Evolutionary conservation across 2,888 invertebrate species (phyloP).

Genomic region (Ametastegia equiseti): DNA sequence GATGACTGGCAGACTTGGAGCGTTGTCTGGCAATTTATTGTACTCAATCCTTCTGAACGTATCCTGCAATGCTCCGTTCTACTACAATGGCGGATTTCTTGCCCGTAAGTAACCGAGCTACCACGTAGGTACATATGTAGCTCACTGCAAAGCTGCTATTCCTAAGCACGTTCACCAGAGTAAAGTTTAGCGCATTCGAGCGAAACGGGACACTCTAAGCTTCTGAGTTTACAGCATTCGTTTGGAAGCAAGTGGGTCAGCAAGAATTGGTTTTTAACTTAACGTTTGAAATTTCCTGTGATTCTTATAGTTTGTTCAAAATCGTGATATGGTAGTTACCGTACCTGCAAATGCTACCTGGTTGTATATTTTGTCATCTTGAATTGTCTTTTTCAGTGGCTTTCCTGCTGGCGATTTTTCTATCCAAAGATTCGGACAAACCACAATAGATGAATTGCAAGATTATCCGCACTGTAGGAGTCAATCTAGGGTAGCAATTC

Average conservation of each 20-base stretch:
- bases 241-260: background rate
- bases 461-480: background rate
- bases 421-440: background rate
- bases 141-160: background rate
- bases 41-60: conserved; percentile 68
- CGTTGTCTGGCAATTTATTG: conserved; percentile 68
- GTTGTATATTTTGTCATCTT: background rate
- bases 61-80: conserved; percentile 66
- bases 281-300: background rate
- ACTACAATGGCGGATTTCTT: conserved; percentile 58
- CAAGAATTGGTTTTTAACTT: background rate
- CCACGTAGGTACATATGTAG: background rate
- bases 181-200: background rate
- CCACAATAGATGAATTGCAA: background rate
- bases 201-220: conserved; percentile 3
- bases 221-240: conserved; percentile 7
- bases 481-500: background rate
- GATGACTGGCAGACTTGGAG: conserved; percentile 68
- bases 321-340: background rate
- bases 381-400: conserved; percentile 3
- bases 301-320: background rate
- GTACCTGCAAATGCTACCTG: background rate
- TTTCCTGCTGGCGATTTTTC: conserved; percentile 20
- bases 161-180: background rate
- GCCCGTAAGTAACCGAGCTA: conserved; percentile 42